A percentile compares a stretch with the other conserved stretches of the same genome.
Evolutionary conservation across 2,888 invertebrate species (phyloP).

Genomic region (Mycalesis mineus): DNA sequence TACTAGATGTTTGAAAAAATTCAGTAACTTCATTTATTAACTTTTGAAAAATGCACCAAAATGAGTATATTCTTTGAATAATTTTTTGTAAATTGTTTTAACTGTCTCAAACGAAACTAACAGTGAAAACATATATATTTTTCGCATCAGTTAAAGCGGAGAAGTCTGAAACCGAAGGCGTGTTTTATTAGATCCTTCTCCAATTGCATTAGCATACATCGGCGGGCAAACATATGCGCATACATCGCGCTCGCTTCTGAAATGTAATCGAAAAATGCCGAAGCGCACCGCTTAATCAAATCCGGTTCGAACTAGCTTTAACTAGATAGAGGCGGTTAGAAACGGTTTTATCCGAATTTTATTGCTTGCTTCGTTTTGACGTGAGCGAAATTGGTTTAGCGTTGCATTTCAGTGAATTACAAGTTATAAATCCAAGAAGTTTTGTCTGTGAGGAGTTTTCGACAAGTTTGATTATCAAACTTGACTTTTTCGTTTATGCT

Average conservation of each 20-base stretch:
- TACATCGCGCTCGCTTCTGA: conserved; percentile 1
- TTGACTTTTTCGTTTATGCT: too few species aligned
- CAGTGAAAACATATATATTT: neutral
- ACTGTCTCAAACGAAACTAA: too few species aligned
- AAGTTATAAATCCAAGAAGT: too few species aligned
- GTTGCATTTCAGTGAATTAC: neutral
- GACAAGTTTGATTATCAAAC: too few species aligned
- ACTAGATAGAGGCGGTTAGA: neutral
- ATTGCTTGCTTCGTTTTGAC: neutral
- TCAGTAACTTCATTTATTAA: too few species aligned
- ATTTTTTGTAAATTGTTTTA: too few species aligned
- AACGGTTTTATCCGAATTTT: neutral
- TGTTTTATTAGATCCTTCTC: neutral
- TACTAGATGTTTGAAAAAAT: too few species aligned
- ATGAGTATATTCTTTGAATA: too few species aligned
- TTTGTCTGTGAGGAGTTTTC: too few species aligned
- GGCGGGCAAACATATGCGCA: neutral
- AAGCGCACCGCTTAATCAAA: neutral
- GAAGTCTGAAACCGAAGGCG: neutral
- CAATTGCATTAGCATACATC: conserved; percentile 7
- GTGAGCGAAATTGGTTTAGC: neutral
- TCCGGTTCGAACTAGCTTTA: neutral
- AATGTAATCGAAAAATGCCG: conserved; percentile 1
- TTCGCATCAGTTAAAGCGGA: neutral
- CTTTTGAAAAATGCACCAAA: too few species aligned